phyloP scores from a whole-genome alignment of 2,113 vertebrate species.

The Proterorhinus semilunaris region DNA sequence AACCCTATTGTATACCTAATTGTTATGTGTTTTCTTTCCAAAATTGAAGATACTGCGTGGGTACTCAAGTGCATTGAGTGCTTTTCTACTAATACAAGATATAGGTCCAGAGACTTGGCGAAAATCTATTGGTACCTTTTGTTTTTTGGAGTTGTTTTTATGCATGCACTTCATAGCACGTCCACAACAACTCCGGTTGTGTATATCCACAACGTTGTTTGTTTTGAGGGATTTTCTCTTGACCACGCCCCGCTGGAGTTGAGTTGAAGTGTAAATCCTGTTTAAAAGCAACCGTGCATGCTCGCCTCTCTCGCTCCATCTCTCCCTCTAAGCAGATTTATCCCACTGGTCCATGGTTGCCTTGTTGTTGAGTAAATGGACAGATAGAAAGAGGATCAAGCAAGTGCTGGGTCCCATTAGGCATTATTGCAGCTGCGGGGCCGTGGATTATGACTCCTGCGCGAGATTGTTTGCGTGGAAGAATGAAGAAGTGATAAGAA shows the following conservation, averaged over 20 bases:
- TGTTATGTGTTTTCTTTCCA: no score
- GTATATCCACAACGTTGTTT: constrained; percentile 16
- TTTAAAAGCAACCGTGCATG: constrained; percentile 55
- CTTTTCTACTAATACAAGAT: no score
- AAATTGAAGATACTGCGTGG: no score
- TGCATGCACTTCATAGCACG: neutral
- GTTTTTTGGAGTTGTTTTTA: no score
- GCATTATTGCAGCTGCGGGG: constrained; percentile 53
- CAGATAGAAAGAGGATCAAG: constrained; percentile 46
- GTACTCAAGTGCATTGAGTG: no score
- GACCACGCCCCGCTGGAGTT: constrained; percentile 40
- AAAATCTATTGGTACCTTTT: no score
- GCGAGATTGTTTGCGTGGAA: constrained; percentile 21
- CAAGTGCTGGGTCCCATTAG: constrained; percentile 52
- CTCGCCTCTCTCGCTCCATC: constrained; percentile 36
- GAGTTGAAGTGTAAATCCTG: constrained; percentile 62
- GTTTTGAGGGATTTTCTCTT: constrained; percentile 38
- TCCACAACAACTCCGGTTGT: neutral
- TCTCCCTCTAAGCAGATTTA: constrained; percentile 57
- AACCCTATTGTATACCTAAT: no score
- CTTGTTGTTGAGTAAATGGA: constrained; percentile 48
- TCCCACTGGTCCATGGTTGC: constrained; percentile 18
- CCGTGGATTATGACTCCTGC: constrained; percentile 50
- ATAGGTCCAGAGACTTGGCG: no score
- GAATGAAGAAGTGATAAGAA: constrained; percentile 27